phyloP scores from a whole-genome alignment of 2,888 invertebrate species.

The Drosophila meridionalis region DNA sequence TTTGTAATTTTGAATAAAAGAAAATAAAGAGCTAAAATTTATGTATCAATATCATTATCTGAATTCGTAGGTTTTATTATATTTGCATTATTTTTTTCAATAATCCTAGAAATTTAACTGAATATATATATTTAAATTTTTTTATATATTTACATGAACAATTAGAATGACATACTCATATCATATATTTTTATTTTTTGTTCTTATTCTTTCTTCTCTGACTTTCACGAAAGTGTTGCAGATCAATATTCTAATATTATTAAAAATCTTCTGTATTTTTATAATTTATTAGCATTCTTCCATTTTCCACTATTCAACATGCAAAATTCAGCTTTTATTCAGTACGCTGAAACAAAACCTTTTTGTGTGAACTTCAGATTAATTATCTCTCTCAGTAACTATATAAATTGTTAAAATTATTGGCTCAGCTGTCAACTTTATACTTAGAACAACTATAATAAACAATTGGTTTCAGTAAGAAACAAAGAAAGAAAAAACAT shows the following conservation, averaged over 20 bases:
- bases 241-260: not conserved
- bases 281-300: not conserved
- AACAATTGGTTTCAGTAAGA: not conserved
- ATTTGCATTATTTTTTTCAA: no score
- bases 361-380: not conserved
- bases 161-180: no score
- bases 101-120: no score
- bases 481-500: conserved; percentile 15
- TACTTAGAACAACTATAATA: conserved; percentile 1
- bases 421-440: conserved; percentile 2
- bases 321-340: not conserved
- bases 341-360: not conserved
- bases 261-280: not conserved
- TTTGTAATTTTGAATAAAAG: not conserved
- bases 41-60: no score
- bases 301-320: not conserved
- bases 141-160: no score
- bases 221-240: no score
- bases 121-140: no score
- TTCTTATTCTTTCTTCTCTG: no score
- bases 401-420: conserved; percentile 8
- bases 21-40: no score
- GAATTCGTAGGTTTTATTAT: no score
- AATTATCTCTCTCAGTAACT: conserved; percentile 16
- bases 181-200: no score